Conservation (phyloP, 2,888 invertebrate species). For the Tiliacea aurago region DNA sequence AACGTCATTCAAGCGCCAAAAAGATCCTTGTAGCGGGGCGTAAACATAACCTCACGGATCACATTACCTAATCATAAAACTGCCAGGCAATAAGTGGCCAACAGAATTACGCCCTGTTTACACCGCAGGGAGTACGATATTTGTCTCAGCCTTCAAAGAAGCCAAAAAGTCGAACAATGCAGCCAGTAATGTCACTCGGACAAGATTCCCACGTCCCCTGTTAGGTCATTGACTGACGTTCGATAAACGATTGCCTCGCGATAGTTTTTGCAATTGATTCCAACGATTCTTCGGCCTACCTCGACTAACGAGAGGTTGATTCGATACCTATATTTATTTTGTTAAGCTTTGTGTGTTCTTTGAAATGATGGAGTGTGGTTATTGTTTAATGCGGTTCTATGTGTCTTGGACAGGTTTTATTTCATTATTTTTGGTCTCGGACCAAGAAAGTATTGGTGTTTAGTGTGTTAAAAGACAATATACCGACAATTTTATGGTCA, state of each 20-base stretch:
- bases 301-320: slow-evolving; percentile 77
- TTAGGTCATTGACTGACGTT: slow-evolving; percentile 83
- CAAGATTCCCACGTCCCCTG: slow-evolving; percentile 84
- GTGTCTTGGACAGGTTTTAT: neutral
- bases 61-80: neutral
- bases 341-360: slow-evolving; percentile 33
- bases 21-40: too few species aligned
- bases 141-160: slow-evolving; percentile 44
- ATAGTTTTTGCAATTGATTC: slow-evolving; percentile 81
- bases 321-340: slow-evolving; percentile 44
- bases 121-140: slow-evolving; percentile 37
- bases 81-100: neutral
- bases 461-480: neutral
- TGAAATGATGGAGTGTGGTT: slow-evolving; percentile 20
- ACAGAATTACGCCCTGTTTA: slow-evolving; percentile 28
- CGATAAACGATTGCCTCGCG: slow-evolving; percentile 78
- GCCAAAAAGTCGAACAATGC: slow-evolving; percentile 60
- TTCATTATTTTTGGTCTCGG: neutral
- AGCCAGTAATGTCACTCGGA: slow-evolving; percentile 75
- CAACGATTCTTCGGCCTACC: slow-evolving; percentile 74
- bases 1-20: too few species aligned
- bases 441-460: neutral
- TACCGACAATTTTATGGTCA: neutral
- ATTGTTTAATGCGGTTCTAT: neutral
- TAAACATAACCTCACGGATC: too few species aligned